phyloP scores from a whole-genome alignment of 2,888 invertebrate species.

The Noctua janthe region DNA sequence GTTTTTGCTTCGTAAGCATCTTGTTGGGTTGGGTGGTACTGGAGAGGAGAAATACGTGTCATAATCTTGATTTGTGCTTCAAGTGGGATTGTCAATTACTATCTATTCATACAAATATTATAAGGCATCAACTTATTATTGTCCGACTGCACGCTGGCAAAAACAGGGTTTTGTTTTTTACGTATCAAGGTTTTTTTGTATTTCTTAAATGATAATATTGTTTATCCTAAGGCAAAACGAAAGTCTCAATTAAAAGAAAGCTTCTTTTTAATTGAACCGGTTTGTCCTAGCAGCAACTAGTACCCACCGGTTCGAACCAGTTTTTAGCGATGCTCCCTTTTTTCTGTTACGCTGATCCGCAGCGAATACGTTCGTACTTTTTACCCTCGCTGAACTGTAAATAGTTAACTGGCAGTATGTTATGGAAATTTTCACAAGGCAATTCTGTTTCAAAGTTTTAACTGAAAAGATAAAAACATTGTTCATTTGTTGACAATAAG shows the following conservation, averaged over 20 bases:
- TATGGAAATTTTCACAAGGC: conserved; percentile 34
- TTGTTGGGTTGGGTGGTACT: neutral
- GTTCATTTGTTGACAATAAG: neutral
- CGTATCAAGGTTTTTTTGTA: neutral
- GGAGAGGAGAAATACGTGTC: conserved; percentile 3
- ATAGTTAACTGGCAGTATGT: conserved; percentile 40
- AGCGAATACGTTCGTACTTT: conserved; percentile 24
- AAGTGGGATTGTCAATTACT: neutral
- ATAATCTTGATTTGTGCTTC: conserved; percentile 16
- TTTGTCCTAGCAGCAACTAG: conserved; percentile 26
- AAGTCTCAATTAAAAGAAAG: conserved; percentile 34
- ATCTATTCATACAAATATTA: neutral
- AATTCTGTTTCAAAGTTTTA: neutral
- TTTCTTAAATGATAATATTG: neutral
- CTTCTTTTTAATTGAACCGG: conserved; percentile 32
- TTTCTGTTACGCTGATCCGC: conserved; percentile 22
- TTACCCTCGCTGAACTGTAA: conserved; percentile 35
- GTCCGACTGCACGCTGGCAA: neutral
- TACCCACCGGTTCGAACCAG: neutral
- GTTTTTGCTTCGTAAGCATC: conserved; percentile 33
- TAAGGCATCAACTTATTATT: neutral
- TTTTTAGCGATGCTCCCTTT: conserved; percentile 23
- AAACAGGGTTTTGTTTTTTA: neutral
- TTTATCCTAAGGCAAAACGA: neutral
- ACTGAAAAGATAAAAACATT: neutral